Conservation (phyloP, 2,113 vertebrate genomes). For the Sisor rabdophorus region DNA sequence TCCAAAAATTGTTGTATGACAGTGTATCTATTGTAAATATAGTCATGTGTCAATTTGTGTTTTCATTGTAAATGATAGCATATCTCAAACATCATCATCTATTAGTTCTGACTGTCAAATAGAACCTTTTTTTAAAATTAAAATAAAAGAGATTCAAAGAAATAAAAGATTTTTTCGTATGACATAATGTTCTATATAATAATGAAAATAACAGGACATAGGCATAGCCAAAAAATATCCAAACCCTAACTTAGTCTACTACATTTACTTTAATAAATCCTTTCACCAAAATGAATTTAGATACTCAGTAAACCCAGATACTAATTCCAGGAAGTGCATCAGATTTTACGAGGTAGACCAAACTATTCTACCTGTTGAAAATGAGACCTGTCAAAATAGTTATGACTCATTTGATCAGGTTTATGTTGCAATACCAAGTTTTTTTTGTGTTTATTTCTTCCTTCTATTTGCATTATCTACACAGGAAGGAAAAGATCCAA, state of each 20-base stretch:
- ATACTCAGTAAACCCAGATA: neutral
- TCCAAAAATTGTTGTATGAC: neutral
- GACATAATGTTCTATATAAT: neutral
- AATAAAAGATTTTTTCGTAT: neutral
- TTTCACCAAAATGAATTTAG: neutral
- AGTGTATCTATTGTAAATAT: neutral
- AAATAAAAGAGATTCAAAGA: no score
- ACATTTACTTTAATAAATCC: neutral
- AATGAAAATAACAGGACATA: neutral
- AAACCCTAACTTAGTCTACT: neutral
- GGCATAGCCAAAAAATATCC: neutral
- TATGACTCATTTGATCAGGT: constrained; percentile 33
- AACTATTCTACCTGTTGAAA: constrained; percentile 2
- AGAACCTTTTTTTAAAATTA: neutral
- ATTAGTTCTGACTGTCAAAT: neutral
- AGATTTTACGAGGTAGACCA: constrained; percentile 4
- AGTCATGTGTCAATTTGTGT: neutral
- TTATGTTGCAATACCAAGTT: constrained; percentile 32
- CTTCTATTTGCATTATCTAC: constrained; percentile 32
- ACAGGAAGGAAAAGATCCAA: constrained; percentile 51
- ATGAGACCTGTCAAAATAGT: neutral
- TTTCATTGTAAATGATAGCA: neutral
- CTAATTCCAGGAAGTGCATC: neutral
- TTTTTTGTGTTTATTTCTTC: constrained; percentile 23
- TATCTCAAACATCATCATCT: neutral